Evolutionary conservation across 2,888 invertebrate genomes (phyloP), one percentile per base, ranked within the genome.

Genomic region (Drosophila prostipennis): DNA sequence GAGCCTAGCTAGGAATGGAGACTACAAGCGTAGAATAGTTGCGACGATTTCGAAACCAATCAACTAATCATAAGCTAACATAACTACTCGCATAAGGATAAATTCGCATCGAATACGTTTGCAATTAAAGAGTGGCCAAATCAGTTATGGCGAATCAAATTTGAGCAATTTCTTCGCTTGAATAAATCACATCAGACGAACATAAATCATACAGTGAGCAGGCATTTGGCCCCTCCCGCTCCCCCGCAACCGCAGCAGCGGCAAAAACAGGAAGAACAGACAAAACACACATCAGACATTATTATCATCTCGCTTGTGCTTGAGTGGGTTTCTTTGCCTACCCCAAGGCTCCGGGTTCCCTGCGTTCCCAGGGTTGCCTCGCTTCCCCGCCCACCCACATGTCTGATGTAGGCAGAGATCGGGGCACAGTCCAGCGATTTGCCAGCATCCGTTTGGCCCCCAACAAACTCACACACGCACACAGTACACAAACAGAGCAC

Each of bases 291-390:
- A 80, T 79, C 90, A 84, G 89, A 84, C 90, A 88, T 89, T 90
- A 87, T 87, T 90, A 91, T 90, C 91, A 91, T 90, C 90, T 89
- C 79, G 89, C 89, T 91, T 88, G 89, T 90, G 91, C 90, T 91
- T 91, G 90, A 91, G 72, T 91, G 90, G 89, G 81, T 91, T 91
- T 89, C 81, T 79, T 88, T 87, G 75, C 57, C 78, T 73, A 51
- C 58, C 70, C 71, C 58, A 65, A 74, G 56, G 70, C 74, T 42
- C 40, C 71, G 4, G 23, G 26, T 72, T 48, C 84, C 68, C 40
- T 71, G 4, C 14, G 26, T 72, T 48, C 84, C 70, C 6, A 32
- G 29, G n/a, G 8, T 14, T 29, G 2, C 45, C 29, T 14, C 11
- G 19, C 7, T 37, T 1, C 2, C 11, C 34, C 34, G 0, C n/a